phyloP scores from a whole-genome alignment of 2,113 vertebrate genomes.

The Etheostoma spectabile region DNA sequence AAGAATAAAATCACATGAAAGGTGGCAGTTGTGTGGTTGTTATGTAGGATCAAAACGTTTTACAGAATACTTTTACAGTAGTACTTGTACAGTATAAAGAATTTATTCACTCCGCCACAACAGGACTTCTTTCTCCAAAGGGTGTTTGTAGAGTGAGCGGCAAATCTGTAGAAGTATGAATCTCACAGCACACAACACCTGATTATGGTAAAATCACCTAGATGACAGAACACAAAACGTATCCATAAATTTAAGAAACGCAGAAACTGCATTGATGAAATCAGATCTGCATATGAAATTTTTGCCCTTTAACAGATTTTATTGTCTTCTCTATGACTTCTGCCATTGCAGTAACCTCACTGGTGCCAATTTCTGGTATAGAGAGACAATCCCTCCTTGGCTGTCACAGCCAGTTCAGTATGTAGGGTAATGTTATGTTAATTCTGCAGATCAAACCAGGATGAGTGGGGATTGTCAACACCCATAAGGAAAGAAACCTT shows the following conservation, averaged over 20 bases:
- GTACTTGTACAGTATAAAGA: constrained; percentile 13
- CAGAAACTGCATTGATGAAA: constrained; percentile 9
- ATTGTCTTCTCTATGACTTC: constrained; percentile 31
- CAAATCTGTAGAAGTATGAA: constrained; percentile 11
- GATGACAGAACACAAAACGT: neutral
- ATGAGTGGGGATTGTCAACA: constrained; percentile 76
- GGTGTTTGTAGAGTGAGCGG: neutral
- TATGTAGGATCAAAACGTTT: constrained; percentile 25
- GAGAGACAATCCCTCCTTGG: constrained; percentile 51
- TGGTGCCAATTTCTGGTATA: constrained; percentile 37
- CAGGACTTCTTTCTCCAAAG: constrained; percentile 34
- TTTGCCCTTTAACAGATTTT: constrained; percentile 33
- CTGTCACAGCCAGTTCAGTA: constrained; percentile 59
- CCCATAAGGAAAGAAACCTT: constrained; percentile 68
- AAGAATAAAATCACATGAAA: constrained; percentile 2
- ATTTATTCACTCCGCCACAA: constrained; percentile 17
- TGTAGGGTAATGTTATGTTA: constrained; percentile 74
- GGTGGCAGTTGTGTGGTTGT: constrained; percentile 14
- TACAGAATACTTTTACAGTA: neutral
- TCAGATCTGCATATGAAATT: constrained; percentile 22
- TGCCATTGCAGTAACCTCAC: constrained; percentile 38
- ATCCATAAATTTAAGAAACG: neutral
- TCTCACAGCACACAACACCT: constrained; percentile 19
- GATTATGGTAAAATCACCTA: neutral
- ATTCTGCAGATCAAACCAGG: constrained; percentile 76